Percentiles rank a stretch among this genome's conserved stretches.
Evolutionary conservation across 2,888 invertebrate genomes (phyloP).

Genomic region (Pasiphila rectangulata): DNA sequence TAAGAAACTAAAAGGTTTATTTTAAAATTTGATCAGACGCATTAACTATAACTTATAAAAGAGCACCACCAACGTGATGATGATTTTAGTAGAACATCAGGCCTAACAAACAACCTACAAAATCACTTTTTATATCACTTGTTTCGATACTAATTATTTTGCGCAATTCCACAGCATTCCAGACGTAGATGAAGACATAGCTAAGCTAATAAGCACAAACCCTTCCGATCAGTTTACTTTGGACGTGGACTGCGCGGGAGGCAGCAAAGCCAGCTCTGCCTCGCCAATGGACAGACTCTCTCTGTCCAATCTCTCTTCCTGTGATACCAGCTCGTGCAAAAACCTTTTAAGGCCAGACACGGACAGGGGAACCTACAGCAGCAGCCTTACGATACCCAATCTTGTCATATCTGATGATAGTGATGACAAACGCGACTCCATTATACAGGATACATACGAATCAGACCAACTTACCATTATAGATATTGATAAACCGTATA

Average conservation of each 20-base stretch:
- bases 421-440: conserved; percentile 61
- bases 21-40: no score
- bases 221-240: conserved; percentile 54
- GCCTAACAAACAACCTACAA: neutral
- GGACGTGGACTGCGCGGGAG: conserved; percentile 56
- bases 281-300: conserved; percentile 66
- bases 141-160: neutral
- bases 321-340: conserved; percentile 74
- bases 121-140: neutral
- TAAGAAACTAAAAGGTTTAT: no score
- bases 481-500: conserved; percentile 81
- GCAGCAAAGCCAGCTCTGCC: conserved; percentile 54
- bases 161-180: conserved; percentile 64
- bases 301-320: conserved; percentile 69
- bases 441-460: conserved; percentile 78
- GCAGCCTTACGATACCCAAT: conserved; percentile 75
- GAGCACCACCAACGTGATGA: neutral
- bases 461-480: conserved; percentile 84
- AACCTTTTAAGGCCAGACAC: conserved; percentile 63
- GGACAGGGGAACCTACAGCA: conserved; percentile 61
- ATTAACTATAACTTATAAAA: no score
- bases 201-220: conserved; percentile 68
- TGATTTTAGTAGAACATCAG: no score
- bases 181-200: conserved; percentile 79
- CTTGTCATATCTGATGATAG: conserved; percentile 74